Conservation (phyloP, 2,113 vertebrate genomes). For the Coryphaenoides rupestris region DNA sequence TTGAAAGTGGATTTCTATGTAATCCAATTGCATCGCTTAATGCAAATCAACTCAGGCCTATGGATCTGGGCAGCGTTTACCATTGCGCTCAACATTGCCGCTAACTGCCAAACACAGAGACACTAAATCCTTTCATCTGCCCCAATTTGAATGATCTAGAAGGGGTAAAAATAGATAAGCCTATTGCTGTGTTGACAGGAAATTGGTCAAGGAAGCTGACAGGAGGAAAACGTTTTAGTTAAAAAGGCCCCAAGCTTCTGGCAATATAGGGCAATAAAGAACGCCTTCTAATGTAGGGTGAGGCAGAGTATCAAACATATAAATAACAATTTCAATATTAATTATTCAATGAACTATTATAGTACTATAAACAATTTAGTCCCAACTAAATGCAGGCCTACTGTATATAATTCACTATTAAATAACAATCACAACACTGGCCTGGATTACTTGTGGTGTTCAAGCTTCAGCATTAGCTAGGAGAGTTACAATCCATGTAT, state of each 20-base stretch:
- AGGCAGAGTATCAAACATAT: too few species aligned
- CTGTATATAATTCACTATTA: too few species aligned
- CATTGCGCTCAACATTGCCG: conserved; percentile 4
- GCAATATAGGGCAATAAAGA: conserved; percentile 3
- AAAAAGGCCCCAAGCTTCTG: background rate
- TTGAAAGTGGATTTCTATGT: conserved; percentile 63
- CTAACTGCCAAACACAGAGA: conserved; percentile 25
- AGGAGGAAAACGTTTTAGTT: background rate
- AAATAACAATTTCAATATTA: too few species aligned
- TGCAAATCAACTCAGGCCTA: conserved; percentile 61
- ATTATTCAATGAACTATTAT: background rate
- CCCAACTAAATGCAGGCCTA: background rate
- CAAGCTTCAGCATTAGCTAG: background rate
- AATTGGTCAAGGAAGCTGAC: conserved; percentile 8
- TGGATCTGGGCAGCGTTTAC: conserved; percentile 44
- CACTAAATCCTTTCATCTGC: conserved; percentile 33
- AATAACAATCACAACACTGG: too few species aligned
- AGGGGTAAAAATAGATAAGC: conserved; percentile 37
- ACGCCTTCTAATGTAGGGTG: too few species aligned
- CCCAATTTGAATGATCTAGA: conserved; percentile 44
- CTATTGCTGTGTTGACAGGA: conserved; percentile 12
- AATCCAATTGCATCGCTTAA: conserved; percentile 66
- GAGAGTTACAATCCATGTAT: background rate
- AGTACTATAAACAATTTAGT: background rate
- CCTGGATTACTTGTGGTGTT: background rate